These are phyloP conservation scores for Mythimna lalbum DNA, from an alignment of 2,888 invertebrate species.

Conservation along the genomic window DNA sequence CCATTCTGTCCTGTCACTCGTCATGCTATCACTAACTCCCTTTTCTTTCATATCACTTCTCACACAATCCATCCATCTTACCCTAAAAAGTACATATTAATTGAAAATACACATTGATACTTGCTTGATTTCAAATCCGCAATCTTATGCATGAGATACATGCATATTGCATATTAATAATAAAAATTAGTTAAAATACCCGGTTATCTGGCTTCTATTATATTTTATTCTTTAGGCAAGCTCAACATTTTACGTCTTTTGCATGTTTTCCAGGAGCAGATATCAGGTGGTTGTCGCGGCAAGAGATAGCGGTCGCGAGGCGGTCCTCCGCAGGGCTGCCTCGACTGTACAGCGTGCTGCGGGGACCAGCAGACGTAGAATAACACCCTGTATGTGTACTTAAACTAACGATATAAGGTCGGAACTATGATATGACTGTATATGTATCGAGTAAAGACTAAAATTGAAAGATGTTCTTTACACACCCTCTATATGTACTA, in stretches of 20 bases:
- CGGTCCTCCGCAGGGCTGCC: slow-evolving; percentile 88
- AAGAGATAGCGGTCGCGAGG: slow-evolving; percentile 90
- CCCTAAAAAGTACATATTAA: too few relatives aligned
- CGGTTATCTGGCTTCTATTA: too few relatives aligned
- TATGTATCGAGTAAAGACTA: neutral
- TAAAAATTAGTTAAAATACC: too few relatives aligned
- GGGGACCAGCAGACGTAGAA: slow-evolving; percentile 78
- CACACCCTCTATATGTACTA: neutral
- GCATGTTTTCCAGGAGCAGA: slow-evolving; percentile 83
- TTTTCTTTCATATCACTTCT: too few relatives aligned
- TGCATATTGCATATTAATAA: too few relatives aligned
- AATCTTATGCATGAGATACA: too few relatives aligned
- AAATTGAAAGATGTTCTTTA: neutral
- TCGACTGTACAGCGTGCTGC: slow-evolving; percentile 90
- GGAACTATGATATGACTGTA: neutral
- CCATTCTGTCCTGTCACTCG: too few relatives aligned
- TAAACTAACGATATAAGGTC: neutral
- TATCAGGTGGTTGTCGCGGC: slow-evolving; percentile 79
- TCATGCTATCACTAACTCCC: too few relatives aligned
- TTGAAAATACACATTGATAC: too few relatives aligned
- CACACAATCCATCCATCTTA: too few relatives aligned
- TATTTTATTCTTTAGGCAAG: too few relatives aligned
- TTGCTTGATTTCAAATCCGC: too few relatives aligned
- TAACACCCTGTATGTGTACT: neutral
- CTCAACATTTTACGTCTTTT: slow-evolving; percentile 29